Evolutionary conservation across 1,140 invertebrate genomes (phyloP), one percentile per base, ranked within the genome.

Genomic region (Acromyrmex echinatior): DNA sequence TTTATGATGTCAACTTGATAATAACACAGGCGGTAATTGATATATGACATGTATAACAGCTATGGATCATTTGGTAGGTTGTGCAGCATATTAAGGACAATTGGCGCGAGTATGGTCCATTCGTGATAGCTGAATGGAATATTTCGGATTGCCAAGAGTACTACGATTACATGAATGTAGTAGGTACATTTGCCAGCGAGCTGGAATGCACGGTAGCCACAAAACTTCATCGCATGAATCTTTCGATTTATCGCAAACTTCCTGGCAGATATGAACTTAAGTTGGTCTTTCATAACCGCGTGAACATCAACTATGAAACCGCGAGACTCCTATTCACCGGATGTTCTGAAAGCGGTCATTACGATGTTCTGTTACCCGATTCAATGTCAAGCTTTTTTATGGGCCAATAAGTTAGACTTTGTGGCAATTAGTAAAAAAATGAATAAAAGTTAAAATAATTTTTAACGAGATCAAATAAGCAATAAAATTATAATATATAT

Each of bases 51-150:
- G 2, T 39, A 51, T 66, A 76, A 39, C 14, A 76, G 53, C 10
- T 60, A 14, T 79, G 31, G 7, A 16, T 86, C 5, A 35, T 85
- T 56, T 56, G 45, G 45, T 71, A 94, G 93, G 94, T 94, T n/a
- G 93, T 93, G 14, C 89, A 86, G 21, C 89, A 94, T 71, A 92
- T 94, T 77, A 89, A 87, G 18, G 79, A 92, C 7, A 88, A 93
- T 77, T 94, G 94, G 94, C 87, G 82, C 7, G 93, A 94, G 60
- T 90, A 94, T 28, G 91, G 91, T 7, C 77, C 94, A 2, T 93
- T 93, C 63, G 94, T 94, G 21, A 89, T 92, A 3, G 94, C 94
- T 28, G 94, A 94, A 70, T 94, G 94, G 94, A 94, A 88, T 74
- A 94, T 94, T 70, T 87, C 90, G n/a, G 87, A 88, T 35, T 73